Evolutionary conservation across 2,888 invertebrate genomes (phyloP).

Genomic region (Hirtodrosophila trivittata): DNA sequence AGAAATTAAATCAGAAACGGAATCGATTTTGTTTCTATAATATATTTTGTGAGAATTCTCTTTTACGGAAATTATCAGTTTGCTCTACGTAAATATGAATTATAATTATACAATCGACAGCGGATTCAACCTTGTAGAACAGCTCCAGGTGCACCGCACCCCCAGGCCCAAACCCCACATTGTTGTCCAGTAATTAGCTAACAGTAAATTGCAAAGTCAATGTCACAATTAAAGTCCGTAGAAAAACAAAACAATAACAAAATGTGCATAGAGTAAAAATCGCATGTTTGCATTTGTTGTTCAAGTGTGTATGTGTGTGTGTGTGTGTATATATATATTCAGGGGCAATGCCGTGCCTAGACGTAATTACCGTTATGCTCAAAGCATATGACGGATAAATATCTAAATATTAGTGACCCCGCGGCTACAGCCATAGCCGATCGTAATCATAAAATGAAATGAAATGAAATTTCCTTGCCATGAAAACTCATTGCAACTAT

Average conservation of each 20-base stretch:
- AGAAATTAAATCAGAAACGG: no score
- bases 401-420: constrained; percentile 57
- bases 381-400: constrained; percentile 71
- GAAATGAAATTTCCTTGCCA: constrained; percentile 64
- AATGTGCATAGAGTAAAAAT: constrained; percentile 11
- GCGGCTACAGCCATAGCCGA: constrained; percentile 26
- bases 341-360: constrained; percentile 77
- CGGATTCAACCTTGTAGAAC: no score
- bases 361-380: constrained; percentile 74
- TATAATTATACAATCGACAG: no score
- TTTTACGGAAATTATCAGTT: neutral
- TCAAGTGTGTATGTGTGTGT: constrained; percentile 4
- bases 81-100: neutral
- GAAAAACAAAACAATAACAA: constrained; percentile 36
- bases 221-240: constrained; percentile 50
- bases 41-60: no score
- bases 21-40: no score
- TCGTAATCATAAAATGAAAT: constrained; percentile 66
- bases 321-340: constrained; percentile 39
- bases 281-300: constrained; percentile 15
- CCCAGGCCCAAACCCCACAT: neutral
- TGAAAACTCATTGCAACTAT: constrained; percentile 56
- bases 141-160: no score
- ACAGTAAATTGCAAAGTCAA: constrained; percentile 55
- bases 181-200: constrained; percentile 20